phyloP scores from a whole-genome alignment of 2,797 vertebrate species.

The Megalops cyprinoides region DNA sequence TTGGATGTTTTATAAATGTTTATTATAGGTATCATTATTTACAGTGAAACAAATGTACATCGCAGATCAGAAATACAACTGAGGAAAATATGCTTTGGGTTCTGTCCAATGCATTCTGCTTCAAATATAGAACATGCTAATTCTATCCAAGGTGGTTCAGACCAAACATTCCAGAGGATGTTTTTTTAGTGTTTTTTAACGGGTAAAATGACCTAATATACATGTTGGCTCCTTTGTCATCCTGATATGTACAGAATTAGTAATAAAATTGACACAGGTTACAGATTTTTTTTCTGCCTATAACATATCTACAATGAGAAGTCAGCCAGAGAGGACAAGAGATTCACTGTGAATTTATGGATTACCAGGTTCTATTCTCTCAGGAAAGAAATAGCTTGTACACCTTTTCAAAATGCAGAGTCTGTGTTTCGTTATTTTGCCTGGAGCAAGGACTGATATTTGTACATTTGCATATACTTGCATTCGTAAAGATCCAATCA shows the following conservation, averaged over 20 bases:
- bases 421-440: constrained; percentile 70
- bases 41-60: too few species aligned
- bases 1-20: too few species aligned
- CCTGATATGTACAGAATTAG: constrained; percentile 35
- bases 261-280: constrained; percentile 80
- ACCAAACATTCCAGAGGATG: too few species aligned
- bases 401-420: constrained; percentile 66
- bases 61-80: too few species aligned
- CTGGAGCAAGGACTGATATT: constrained; percentile 69
- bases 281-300: constrained; percentile 73
- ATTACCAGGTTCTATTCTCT: constrained; percentile 67
- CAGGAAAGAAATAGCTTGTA: constrained; percentile 48
- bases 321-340: constrained; percentile 70
- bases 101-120: too few species aligned
- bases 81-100: too few species aligned
- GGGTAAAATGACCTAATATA: too few species aligned
- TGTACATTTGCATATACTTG: constrained; percentile 78
- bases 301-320: constrained; percentile 75
- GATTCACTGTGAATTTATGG: constrained; percentile 77
- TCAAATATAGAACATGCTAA: too few species aligned
- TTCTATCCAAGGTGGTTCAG: too few species aligned
- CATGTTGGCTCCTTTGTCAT: too few species aligned
- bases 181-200: too few species aligned
- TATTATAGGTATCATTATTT: too few species aligned
- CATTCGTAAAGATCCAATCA: constrained; percentile 79